phyloP scores from a whole-genome alignment of 2,797 vertebrate genomes.

The Bovichtus diacanthus region DNA sequence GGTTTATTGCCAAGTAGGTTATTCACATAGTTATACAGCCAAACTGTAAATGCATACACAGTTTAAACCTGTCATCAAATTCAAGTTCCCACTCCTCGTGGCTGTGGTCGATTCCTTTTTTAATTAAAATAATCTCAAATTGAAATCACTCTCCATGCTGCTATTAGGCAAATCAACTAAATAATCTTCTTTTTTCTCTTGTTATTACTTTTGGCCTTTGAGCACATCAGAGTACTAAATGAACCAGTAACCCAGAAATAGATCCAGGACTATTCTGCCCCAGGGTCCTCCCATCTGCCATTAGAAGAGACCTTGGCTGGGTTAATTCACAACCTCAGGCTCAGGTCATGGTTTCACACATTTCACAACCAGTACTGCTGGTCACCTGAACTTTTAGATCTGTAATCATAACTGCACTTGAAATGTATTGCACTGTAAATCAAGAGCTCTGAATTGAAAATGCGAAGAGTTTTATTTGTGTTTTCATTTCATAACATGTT shows the following conservation, averaged over 20 bases:
- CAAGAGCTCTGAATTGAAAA: constrained; percentile 5
- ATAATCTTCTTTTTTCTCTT: background rate
- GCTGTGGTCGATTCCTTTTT: background rate
- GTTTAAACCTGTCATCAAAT: background rate
- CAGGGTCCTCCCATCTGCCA: constrained; percentile 74
- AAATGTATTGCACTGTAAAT: background rate
- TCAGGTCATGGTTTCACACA: constrained; percentile 18
- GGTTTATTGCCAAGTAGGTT: too few species aligned
- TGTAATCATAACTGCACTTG: background rate
- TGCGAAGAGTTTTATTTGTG: constrained; percentile 4
- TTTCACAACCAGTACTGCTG: constrained; percentile 3
- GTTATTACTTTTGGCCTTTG: background rate
- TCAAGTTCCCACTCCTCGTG: background rate
- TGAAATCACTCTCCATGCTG: background rate
- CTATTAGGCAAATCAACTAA: background rate
- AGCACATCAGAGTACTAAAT: constrained; percentile 29
- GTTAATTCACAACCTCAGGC: constrained; percentile 46
- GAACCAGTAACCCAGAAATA: constrained; percentile 71
- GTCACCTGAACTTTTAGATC: background rate
- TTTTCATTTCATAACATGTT: constrained; percentile 55
- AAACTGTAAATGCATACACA: constrained; percentile 5
- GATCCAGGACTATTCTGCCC: constrained; percentile 51
- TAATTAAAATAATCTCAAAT: constrained; percentile 37
- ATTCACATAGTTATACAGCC: background rate
- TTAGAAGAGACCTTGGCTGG: constrained; percentile 51